Percentiles rank a stretch among this genome's conserved stretches.
phyloP scores from a whole-genome alignment of 1,140 invertebrate genomes.

The Eumeta japonica region DNA sequence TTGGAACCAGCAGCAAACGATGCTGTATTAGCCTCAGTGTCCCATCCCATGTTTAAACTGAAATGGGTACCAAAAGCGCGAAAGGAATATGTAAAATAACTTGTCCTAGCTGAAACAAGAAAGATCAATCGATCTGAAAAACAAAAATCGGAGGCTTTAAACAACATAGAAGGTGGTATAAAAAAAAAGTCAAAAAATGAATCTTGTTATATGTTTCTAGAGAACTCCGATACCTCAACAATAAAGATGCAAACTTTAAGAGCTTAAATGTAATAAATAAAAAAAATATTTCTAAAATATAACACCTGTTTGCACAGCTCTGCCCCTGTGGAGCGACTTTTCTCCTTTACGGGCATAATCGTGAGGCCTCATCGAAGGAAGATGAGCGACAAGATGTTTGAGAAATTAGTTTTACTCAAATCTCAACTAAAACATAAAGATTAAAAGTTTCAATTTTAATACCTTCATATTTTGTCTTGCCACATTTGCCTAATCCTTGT shows the following conservation, averaged over 20 bases:
- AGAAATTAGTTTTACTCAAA: no score
- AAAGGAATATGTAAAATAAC: conserved; percentile 14
- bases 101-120: conserved; percentile 11
- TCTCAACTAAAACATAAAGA: no score
- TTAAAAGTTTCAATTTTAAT: neutral
- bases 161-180: neutral
- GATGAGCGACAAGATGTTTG: conserved; percentile 13
- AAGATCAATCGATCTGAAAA: no score
- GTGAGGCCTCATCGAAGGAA: no score
- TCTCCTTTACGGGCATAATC: conserved; percentile 17
- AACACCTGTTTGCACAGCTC: no score
- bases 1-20: conserved; percentile 8
- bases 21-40: no score
- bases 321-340: no score
- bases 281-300: conserved; percentile 20
- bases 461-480: no score
- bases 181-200: conserved; percentile 15
- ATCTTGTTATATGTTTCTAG: conserved; percentile 19
- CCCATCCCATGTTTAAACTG: no score
- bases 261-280: conserved; percentile 16
- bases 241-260: no score
- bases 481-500: no score
- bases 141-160: conserved; percentile 5
- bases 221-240: conserved; percentile 16
- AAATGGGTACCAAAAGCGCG: no score